These are phyloP conservation scores for Xylophagus ater DNA, from an alignment of 2,888 invertebrate genomes.

Conservation along the genomic window DNA sequence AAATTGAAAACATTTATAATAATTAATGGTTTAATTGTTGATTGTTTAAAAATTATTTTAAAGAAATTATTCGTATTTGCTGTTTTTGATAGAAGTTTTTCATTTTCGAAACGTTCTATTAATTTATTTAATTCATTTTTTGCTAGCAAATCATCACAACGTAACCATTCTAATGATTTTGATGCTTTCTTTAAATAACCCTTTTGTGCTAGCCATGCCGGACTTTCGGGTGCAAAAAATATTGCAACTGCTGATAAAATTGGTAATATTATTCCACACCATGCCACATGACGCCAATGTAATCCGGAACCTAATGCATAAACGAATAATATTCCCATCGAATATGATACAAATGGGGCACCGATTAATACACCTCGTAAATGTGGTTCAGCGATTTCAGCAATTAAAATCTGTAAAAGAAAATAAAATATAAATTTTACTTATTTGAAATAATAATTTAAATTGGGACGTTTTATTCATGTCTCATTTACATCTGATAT, in stretches of 20 bases:
- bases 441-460: not conserved
- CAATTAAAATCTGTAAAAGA: conserved; percentile 54
- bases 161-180: conserved; percentile 48
- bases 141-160: conserved; percentile 48
- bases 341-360: conserved; percentile 63
- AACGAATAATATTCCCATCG: conserved; percentile 60
- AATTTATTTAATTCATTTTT: conserved; percentile 51
- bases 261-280: conserved; percentile 50
- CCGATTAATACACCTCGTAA: conserved; percentile 57
- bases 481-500: conserved; percentile 7
- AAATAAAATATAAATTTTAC: not conserved
- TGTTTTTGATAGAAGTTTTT: conserved; percentile 40
- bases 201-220: conserved; percentile 58
- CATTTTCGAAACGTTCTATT: conserved; percentile 48
- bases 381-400: conserved; percentile 63
- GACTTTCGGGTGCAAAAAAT: conserved; percentile 60
- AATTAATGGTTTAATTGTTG: conserved; percentile 58
- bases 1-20: conserved; percentile 63
- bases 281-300: conserved; percentile 59
- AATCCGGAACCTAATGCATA: conserved; percentile 59
- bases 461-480: not conserved
- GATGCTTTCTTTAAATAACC: conserved; percentile 45
- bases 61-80: conserved; percentile 42
- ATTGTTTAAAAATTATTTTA: conserved; percentile 44
- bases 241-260: conserved; percentile 48